Evolutionary conservation across 1,140 invertebrate genomes (phyloP), one percentile per base, ranked within the genome.

Genomic region (Bombus terrestris): DNA sequence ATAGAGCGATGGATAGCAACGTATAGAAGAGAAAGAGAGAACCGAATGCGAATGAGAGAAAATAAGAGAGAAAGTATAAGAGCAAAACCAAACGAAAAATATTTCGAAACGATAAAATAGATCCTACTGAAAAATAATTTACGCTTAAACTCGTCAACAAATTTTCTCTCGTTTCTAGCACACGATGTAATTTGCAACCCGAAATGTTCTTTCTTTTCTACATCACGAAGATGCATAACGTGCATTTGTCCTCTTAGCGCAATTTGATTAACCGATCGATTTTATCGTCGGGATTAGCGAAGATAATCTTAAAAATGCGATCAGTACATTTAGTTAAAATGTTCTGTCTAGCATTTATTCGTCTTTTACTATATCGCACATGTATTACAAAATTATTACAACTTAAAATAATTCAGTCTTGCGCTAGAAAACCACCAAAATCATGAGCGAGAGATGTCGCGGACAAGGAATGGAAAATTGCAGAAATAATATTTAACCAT

Each of bases 81-180:
- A 62, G 28, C 8, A 69, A 35, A 47, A 18, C 18, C 9, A 35
- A 37, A 25, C 22, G 77, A 41, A 18, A 69, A 9, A 41, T 25
- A 37, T 86, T 66, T 62, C 39, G 35, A 75, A 73, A 66, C 59
- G 72, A 28, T 53, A 41, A 83, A 76, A n/a, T 62, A 39, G 32
- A 81, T 81, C 71, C 62, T 59, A 75, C 18, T 39, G 41, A 22
- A 62, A 85, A 37, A 43, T 85, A 81, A 73, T 73, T 86, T 82
- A 86, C 85, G 85, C 80, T 82, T 83, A 83, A 81, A 15, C 39
- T 12, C 43, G 35, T 66, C n/a, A 35, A 64, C 47, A 74, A 37
- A 41, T 71, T 77, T 37, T 25, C 15, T 37, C 35, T n/a, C 28
- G 10, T 71, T 71, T 76, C 37, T 64, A 35, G 12, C 12, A 22